A percentile compares a stretch with the other conserved stretches of the same genome.
These are phyloP conservation scores for Zaprionus inermis DNA, from an alignment of 1,140 invertebrate genomes.

Conservation along the genomic window DNA sequence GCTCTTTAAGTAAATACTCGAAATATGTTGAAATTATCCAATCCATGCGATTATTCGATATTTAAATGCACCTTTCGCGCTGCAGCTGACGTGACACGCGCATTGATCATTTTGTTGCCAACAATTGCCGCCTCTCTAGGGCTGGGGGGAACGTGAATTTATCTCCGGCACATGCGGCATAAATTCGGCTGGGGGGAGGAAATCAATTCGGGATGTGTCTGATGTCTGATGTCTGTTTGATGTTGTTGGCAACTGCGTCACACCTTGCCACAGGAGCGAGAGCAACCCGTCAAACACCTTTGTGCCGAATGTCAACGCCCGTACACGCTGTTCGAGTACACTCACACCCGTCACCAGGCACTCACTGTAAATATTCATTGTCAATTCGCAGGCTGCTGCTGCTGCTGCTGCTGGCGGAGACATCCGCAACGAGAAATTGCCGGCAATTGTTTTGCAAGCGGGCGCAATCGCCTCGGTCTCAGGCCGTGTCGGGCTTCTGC, in stretches of 20 bases:
- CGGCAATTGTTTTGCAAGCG: constrained; percentile 74
- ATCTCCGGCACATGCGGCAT: constrained; percentile 33
- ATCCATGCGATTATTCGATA: too few relatives aligned
- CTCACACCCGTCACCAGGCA: constrained; percentile 39
- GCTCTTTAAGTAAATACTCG: too few relatives aligned
- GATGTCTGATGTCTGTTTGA: constrained; percentile 56
- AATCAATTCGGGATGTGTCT: constrained; percentile 55
- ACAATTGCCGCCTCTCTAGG: constrained; percentile 11
- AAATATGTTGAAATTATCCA: too few relatives aligned
- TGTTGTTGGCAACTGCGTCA: constrained; percentile 62
- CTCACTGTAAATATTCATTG: constrained; percentile 3
- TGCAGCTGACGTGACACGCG: constrained; percentile 21
- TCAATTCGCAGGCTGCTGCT: constrained; percentile 38
- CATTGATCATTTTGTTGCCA: constrained; percentile 29
- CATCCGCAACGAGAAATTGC: constrained; percentile 67
- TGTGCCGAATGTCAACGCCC: constrained; percentile 64
- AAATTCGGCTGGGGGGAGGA: neutral
- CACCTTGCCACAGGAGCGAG: constrained; percentile 59
- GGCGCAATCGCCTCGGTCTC: constrained; percentile 54
- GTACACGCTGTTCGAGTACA: constrained; percentile 62
- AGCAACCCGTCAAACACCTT: constrained; percentile 65
- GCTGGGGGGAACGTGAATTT: constrained; percentile 16
- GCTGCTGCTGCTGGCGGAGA: constrained; percentile 56
- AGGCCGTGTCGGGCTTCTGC: constrained; percentile 10
- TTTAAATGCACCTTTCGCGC: constrained; percentile 36